Evolutionary conservation across 2,113 vertebrate genomes (phyloP).

Genomic region (Phoenicopterus ruber): DNA sequence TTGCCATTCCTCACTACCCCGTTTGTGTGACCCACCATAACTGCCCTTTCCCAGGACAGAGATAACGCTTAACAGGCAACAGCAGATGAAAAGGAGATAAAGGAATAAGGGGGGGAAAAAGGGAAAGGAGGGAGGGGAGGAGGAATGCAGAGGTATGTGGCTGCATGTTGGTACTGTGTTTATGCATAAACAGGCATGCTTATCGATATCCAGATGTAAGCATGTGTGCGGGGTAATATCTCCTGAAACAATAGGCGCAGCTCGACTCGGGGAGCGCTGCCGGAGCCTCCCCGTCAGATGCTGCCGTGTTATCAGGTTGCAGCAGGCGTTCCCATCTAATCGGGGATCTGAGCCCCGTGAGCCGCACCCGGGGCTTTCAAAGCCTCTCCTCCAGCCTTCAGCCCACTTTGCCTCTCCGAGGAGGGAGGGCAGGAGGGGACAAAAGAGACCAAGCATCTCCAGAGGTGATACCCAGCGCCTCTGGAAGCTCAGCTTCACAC

Average conservation of each 20-base stretch:
- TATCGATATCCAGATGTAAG: constrained; percentile 43
- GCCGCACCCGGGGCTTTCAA: constrained; percentile 5
- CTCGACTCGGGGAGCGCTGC: neutral
- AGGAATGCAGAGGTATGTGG: constrained; percentile 34
- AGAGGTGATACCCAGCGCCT: neutral
- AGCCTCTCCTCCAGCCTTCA: neutral
- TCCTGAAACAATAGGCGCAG: constrained; percentile 18
- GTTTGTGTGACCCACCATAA: neutral
- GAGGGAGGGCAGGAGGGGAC: neutral
- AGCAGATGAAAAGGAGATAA: constrained; percentile 34
- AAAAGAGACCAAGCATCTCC: neutral
- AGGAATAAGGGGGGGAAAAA: neutral
- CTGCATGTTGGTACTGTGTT: constrained; percentile 21
- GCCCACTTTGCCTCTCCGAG: neutral
- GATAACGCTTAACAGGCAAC: neutral
- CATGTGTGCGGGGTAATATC: neutral
- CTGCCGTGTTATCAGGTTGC: constrained; percentile 45
- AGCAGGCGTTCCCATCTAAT: constrained; percentile 61
- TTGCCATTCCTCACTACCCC: neutral
- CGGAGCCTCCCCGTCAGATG: constrained; percentile 20
- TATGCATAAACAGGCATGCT: constrained; percentile 44
- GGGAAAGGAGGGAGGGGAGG: neutral
- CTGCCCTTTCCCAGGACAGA: neutral
- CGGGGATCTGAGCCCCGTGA: constrained; percentile 31
- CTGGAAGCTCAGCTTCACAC: neutral